These are phyloP conservation scores for Kuschelorhynchus macadamiae DNA, from an alignment of 2,888 invertebrate genomes.

Conservation along the genomic window DNA sequence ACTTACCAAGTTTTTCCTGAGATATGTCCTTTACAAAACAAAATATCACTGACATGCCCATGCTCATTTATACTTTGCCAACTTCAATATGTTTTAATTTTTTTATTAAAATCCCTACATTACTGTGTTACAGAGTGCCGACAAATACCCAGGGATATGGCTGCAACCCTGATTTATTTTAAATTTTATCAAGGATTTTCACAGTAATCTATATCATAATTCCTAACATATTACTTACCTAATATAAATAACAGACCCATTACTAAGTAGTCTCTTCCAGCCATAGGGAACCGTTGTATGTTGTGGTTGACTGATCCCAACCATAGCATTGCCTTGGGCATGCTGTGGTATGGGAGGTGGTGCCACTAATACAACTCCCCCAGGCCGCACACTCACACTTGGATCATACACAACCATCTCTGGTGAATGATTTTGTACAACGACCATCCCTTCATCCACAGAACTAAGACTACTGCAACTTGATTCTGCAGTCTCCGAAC, in stretches of 20 bases:
- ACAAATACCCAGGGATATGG: too few species aligned
- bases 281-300: slow-evolving; percentile 77
- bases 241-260: slow-evolving; percentile 82
- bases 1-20: too few species aligned
- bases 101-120: too few species aligned
- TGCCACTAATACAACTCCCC: slow-evolving; percentile 65
- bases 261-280: slow-evolving; percentile 82
- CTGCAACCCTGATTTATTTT: too few species aligned
- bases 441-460: slow-evolving; percentile 63
- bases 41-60: too few species aligned
- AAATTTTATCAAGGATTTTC: too few species aligned
- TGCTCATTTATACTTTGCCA: too few species aligned
- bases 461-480: slow-evolving; percentile 73
- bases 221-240: slow-evolving; percentile 75
- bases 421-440: slow-evolving; percentile 59
- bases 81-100: too few species aligned
- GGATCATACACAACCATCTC: slow-evolving; percentile 68
- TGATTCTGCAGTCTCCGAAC: slow-evolving; percentile 74
- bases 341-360: slow-evolving; percentile 52
- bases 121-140: too few species aligned
- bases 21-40: too few species aligned
- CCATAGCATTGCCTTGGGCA: slow-evolving; percentile 33
- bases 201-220: too few species aligned
- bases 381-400: slow-evolving; percentile 67
- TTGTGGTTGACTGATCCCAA: slow-evolving; percentile 47